Percentiles rank a stretch among this genome's conserved stretches.
These are phyloP conservation scores for Formica exsecta DNA, from an alignment of 1,140 invertebrate genomes.

Conservation along the genomic window DNA sequence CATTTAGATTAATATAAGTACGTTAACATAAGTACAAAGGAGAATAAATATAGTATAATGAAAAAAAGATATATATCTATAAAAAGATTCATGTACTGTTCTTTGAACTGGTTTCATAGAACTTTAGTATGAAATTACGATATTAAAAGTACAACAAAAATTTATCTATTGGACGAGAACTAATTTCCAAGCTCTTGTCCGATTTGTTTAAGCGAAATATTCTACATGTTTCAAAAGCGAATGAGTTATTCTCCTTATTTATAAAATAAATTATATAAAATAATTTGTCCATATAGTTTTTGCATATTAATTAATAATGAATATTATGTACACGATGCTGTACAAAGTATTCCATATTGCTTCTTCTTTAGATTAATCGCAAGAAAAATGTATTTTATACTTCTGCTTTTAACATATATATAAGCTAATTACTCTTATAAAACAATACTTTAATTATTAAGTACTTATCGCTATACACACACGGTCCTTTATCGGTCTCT, in stretches of 20 bases:
- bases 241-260: no score
- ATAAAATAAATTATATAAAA: no score
- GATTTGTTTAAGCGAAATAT: no score
- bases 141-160: no score
- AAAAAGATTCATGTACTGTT: conserved; percentile 18
- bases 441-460: conserved; percentile 76
- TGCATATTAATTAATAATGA: no score
- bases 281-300: no score
- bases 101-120: conserved; percentile 11
- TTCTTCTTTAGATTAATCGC: conserved; percentile 61
- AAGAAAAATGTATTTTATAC: conserved; percentile 75
- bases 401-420: conserved; percentile 75
- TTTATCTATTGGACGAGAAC: no score
- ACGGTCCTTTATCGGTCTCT: conserved; percentile 42
- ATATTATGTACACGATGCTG: conserved; percentile 47
- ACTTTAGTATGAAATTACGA: conserved; percentile 10
- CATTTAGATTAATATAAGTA: conserved; percentile 61
- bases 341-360: conserved; percentile 77
- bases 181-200: no score
- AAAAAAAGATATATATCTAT: conserved; percentile 29
- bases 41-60: conserved; percentile 52
- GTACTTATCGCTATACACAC: conserved; percentile 73
- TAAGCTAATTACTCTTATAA: conserved; percentile 62
- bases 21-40: conserved; percentile 72
- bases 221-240: no score